Conservation (phyloP, 2,888 invertebrate genomes). For the Agriopis marginaria region DNA sequence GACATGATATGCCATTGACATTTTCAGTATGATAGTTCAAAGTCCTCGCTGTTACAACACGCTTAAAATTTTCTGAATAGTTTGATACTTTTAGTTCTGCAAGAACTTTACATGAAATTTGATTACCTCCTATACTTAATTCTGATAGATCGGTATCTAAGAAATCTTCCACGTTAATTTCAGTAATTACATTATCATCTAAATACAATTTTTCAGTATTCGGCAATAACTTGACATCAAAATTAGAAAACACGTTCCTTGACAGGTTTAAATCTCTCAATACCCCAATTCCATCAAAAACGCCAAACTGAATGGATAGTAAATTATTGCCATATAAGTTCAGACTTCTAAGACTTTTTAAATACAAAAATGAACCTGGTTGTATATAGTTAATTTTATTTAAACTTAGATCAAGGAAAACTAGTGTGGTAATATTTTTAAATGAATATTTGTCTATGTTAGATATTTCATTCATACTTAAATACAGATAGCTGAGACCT, state of each 20-base stretch:
- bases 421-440: constrained; percentile 37
- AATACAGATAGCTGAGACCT: constrained; percentile 36
- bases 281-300: constrained; percentile 42
- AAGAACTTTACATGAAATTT: constrained; percentile 44
- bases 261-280: constrained; percentile 42
- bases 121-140: constrained; percentile 47
- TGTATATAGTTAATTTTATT: constrained; percentile 46
- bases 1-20: constrained; percentile 43
- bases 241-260: constrained; percentile 39
- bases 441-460: constrained; percentile 46
- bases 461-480: constrained; percentile 43
- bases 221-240: constrained; percentile 43
- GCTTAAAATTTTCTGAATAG: constrained; percentile 28
- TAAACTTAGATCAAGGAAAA: constrained; percentile 44
- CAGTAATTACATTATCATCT: constrained; percentile 44
- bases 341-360: constrained; percentile 33
- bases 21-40: constrained; percentile 43
- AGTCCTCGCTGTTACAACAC: constrained; percentile 28
- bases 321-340: constrained; percentile 43
- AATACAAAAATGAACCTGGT: constrained; percentile 46
- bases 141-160: constrained; percentile 26
- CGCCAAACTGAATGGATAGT: constrained; percentile 42
- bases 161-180: constrained; percentile 38
- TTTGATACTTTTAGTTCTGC: constrained; percentile 37
- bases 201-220: constrained; percentile 34